A percentile compares a stretch with the other conserved stretches of the same genome.
Conservation (phyloP, 2,113 vertebrate species). For the Galeopterus variegatus region DNA sequence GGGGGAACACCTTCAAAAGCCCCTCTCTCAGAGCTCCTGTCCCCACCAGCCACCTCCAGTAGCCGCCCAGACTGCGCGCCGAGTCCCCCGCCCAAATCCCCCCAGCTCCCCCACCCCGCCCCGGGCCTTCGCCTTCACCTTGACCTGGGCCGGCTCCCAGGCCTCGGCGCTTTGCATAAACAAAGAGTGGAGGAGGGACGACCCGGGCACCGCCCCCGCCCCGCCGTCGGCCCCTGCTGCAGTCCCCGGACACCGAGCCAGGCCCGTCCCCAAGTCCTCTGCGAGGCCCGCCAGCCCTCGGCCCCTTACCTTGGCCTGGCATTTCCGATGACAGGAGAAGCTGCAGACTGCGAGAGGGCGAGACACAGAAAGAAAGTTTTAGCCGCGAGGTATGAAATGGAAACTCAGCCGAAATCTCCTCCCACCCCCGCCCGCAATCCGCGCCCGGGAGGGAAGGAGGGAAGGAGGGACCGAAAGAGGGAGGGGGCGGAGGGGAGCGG, state of each 20-base stretch:
- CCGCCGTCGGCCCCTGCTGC: neutral
- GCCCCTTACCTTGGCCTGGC: constrained; percentile 95
- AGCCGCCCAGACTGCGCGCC: neutral
- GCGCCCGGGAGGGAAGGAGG: constrained; percentile 30
- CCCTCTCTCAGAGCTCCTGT: neutral
- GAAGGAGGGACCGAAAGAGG: neutral
- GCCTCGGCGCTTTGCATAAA: constrained; percentile 74
- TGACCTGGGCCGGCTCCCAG: constrained; percentile 55
- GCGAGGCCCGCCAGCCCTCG: neutral
- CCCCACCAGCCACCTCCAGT: neutral
- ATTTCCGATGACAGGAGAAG: constrained; percentile 95
- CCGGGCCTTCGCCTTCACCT: constrained; percentile 71
- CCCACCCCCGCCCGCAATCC: constrained; percentile 72
- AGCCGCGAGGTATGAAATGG: constrained; percentile 85
- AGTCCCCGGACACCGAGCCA: neutral
- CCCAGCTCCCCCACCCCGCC: accelerated
- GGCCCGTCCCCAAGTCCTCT: neutral
- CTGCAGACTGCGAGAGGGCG: constrained; percentile 92
- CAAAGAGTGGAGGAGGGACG: constrained; percentile 73
- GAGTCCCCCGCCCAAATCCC: neutral
- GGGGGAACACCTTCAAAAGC: neutral
- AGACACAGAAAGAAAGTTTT: constrained; percentile 83
- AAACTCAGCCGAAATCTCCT: constrained; percentile 83
- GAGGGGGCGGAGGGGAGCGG: constrained; percentile 35
- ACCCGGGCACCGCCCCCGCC: constrained; percentile 55